A percentile compares a stretch with the other conserved stretches of the same genome.
Evolutionary conservation across 2,113 vertebrate genomes (phyloP).

Genomic region (Platichthys flesus): DNA sequence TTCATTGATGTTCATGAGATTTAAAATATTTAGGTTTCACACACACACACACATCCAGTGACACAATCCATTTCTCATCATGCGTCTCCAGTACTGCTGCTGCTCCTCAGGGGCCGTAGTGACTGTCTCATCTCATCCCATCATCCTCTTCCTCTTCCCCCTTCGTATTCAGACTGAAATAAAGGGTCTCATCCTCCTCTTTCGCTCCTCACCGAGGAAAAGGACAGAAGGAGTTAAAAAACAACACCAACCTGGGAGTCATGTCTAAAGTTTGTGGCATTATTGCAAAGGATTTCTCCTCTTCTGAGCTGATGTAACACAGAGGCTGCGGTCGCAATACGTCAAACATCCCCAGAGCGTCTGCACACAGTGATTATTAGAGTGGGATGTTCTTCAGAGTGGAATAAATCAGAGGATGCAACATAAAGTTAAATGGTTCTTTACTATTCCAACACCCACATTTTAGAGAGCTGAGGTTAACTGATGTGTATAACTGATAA

Average conservation of each 20-base stretch:
- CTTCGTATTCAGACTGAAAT: constrained; percentile 38
- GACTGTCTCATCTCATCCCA: constrained; percentile 69
- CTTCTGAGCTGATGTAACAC: constrained; percentile 45
- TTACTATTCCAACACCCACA: neutral
- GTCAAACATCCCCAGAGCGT: neutral
- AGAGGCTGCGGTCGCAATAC: constrained; percentile 1
- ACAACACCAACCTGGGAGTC: neutral
- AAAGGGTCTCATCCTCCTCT: constrained; percentile 26
- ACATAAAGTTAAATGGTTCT: neutral
- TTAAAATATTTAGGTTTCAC: neutral
- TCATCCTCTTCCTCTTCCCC: constrained; percentile 43
- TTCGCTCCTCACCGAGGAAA: neutral
- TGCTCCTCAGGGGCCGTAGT: constrained; percentile 49
- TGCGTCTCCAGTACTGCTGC: constrained; percentile 28
- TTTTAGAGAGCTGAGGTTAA: neutral
- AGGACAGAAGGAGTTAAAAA: constrained; percentile 6
- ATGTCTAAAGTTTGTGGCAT: neutral
- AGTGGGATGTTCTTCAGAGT: too few relatives aligned
- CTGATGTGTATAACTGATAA: neutral
- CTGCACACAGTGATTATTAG: neutral
- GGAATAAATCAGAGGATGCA: too few relatives aligned
- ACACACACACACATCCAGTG: neutral
- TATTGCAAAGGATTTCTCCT: constrained; percentile 28
- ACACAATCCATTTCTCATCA: constrained; percentile 32
- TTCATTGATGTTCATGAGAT: constrained; percentile 19